A percentile compares a stretch with the other conserved stretches of the same genome.
These are phyloP conservation scores for Steinernema hermaphroditum DNA, from an alignment of 2,888 invertebrate species.

Conservation along the genomic window DNA sequence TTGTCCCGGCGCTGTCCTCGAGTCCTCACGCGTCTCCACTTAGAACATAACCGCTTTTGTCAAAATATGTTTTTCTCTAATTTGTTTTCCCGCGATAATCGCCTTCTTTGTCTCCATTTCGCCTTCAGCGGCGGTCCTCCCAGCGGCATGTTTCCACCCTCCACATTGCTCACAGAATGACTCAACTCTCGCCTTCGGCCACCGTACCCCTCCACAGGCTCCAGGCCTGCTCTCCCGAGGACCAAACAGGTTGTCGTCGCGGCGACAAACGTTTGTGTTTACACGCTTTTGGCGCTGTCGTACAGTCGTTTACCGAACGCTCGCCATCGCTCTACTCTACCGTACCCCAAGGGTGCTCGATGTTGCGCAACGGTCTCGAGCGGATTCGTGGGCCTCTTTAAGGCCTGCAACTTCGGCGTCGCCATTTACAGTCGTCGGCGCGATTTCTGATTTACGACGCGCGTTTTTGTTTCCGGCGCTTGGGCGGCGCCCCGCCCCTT, in stretches of 20 bases:
- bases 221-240: not conserved
- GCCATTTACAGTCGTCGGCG: constrained; percentile 7
- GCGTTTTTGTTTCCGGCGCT: constrained; percentile 20
- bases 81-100: not conserved
- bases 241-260: constrained; percentile 24
- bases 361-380: constrained; percentile 16
- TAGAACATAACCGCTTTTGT: not conserved
- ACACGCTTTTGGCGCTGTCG: constrained; percentile 30
- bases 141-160: too few species aligned
- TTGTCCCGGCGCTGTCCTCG: not conserved
- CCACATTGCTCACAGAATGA: too few species aligned
- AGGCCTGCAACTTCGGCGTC: not conserved
- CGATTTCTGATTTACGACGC: constrained; percentile 21
- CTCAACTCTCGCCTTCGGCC: not conserved
- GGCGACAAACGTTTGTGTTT: constrained; percentile 22
- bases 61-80: constrained; percentile 24
- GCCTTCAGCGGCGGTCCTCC: too few species aligned
- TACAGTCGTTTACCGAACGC: constrained; percentile 23
- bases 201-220: not conserved
- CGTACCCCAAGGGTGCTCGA: constrained; percentile 6
- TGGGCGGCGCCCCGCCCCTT: constrained; percentile 8
- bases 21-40: not conserved
- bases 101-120: not conserved
- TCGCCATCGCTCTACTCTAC: constrained; percentile 21
- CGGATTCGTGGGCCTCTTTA: not conserved